Evolutionary conservation across 2,113 vertebrate species (phyloP), one percentile per base, ranked within the genome.

Genomic region (Kryptolebias marmoratus): DNA sequence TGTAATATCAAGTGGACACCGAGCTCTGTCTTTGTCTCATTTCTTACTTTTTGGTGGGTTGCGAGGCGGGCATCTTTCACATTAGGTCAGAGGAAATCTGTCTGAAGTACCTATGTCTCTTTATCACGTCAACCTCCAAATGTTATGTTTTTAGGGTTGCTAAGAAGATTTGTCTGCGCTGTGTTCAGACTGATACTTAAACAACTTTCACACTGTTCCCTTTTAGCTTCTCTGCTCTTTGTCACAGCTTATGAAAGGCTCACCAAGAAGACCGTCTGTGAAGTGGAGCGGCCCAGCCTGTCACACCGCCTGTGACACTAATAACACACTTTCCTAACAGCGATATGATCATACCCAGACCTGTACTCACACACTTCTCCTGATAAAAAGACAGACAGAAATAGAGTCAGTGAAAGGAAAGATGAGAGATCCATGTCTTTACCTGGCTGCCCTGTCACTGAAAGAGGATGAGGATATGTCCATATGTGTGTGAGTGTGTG

Each of bases 21-120:
- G 30, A 60, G 16, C 68, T 92, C 48, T 90, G 87, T 93, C 90
- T 94, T 92, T 91, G 14, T 93, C 11, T 74, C 53, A 68, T 30
- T 52, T 73, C 73, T 32, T 54, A 90, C 88, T 91, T 92, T 94
- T 93, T 93, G 91, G 94, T 92, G 90, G 91, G 93, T 93, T 91
- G 90, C 93, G 93, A 92, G 93, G 92, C 92, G 92, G 93, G 91
- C 61, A 69, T 64, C 80, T 82, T 8, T 31, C 48, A 42, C 45
- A 36, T 52, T 11, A 75, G 36, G 66, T 32, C 28, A 30, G 2
- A 30, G 1, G 2, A 53, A 67, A n/a, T 13, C 39, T 28, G 5
- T 66, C 9, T 63, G 61, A 52, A 57, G 68, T 9, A 5, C 12
- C 54, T 71, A n/a, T 22, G 3, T 36, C 56, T 52, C 22, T 57